phyloP scores from a whole-genome alignment of 2,888 invertebrate species.

The Epiblema foenella region DNA sequence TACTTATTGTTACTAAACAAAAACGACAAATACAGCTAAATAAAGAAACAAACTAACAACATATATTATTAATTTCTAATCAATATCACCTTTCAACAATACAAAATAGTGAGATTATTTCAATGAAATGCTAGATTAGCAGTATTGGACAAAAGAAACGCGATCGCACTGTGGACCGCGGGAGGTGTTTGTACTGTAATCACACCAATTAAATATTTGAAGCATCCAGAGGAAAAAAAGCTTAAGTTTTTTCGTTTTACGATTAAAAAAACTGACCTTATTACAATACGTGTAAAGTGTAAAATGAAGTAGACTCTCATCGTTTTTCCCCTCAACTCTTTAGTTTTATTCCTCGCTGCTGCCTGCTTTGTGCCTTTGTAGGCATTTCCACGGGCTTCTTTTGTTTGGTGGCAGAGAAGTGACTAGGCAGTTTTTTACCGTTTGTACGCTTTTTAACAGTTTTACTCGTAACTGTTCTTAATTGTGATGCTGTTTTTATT shows the following conservation, averaged over 20 bases:
- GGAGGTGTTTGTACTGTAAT: slow-evolving; percentile 80
- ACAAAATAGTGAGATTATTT: slow-evolving; percentile 40
- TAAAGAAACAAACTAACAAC: slow-evolving; percentile 25
- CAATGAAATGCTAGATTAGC: slow-evolving; percentile 46
- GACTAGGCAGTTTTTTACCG: slow-evolving; percentile 48
- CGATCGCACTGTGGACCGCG: slow-evolving; percentile 58
- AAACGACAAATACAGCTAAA: slow-evolving; percentile 8
- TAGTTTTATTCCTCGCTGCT: slow-evolving; percentile 67
- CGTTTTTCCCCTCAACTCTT: too few species aligned
- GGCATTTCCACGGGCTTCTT: slow-evolving; percentile 66
- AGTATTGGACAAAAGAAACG: slow-evolving; percentile 53
- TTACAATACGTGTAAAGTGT: too few species aligned
- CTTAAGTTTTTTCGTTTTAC: too few species aligned
- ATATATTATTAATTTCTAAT: slow-evolving; percentile 34
- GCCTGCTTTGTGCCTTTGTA: slow-evolving; percentile 68
- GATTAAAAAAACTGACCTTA: too few species aligned
- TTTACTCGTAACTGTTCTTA: slow-evolving; percentile 20
- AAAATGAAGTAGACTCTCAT: too few species aligned
- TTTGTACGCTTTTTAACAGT: slow-evolving; percentile 31
- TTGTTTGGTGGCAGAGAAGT: slow-evolving; percentile 60
- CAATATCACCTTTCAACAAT: slow-evolving; percentile 37
- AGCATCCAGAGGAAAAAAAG: too few species aligned
- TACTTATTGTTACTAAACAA: slow-evolving; percentile 5
- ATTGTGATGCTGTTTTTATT: slow-evolving; percentile 6
- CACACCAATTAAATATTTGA: slow-evolving; percentile 78